These are phyloP conservation scores for Mesaphorura yosii DNA, from an alignment of 1,140 invertebrate genomes.

Conservation along the genomic window DNA sequence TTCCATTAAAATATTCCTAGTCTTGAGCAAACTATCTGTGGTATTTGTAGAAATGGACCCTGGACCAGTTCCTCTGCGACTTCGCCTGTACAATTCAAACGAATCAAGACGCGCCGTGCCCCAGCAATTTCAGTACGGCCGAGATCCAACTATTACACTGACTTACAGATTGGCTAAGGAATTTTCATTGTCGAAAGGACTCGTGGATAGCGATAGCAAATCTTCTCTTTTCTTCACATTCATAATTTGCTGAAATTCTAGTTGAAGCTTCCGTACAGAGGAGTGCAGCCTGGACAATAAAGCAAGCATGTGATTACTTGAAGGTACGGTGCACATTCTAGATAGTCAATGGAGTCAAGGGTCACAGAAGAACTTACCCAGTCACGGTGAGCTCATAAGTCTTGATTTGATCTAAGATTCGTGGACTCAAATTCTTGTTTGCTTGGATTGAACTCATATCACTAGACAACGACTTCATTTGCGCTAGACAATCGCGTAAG, in stretches of 20 bases:
- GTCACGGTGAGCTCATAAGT: slow-evolving; percentile 11
- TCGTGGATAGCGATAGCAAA: slow-evolving; percentile 17
- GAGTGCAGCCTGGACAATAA: slow-evolving; percentile 7
- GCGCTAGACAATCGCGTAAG: background rate
- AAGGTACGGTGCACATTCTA: background rate
- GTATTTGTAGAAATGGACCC: slow-evolving; percentile 10
- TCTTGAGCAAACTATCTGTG: slow-evolving; percentile 69
- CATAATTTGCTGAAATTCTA: slow-evolving; percentile 11
- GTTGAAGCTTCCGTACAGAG: slow-evolving; percentile 1
- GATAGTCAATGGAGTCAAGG: too few species aligned
- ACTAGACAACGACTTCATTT: slow-evolving; percentile 10
- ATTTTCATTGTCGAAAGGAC: slow-evolving; percentile 21
- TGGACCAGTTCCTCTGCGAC: background rate
- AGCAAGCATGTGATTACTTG: background rate
- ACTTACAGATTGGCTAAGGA: background rate
- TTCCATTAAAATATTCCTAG: slow-evolving; percentile 69
- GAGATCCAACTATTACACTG: background rate
- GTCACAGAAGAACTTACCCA: slow-evolving; percentile 8
- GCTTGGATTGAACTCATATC: slow-evolving; percentile 14
- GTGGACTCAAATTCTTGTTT: slow-evolving; percentile 5
- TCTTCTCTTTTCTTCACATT: slow-evolving; percentile 11
- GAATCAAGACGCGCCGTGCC: background rate
- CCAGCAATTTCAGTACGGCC: background rate
- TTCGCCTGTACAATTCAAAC: background rate
- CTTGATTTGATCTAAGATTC: slow-evolving; percentile 18